A percentile compares a stretch with the other conserved stretches of the same genome.
phyloP scores from a whole-genome alignment of 2,797 vertebrate species.

The Scleropages formosus region DNA sequence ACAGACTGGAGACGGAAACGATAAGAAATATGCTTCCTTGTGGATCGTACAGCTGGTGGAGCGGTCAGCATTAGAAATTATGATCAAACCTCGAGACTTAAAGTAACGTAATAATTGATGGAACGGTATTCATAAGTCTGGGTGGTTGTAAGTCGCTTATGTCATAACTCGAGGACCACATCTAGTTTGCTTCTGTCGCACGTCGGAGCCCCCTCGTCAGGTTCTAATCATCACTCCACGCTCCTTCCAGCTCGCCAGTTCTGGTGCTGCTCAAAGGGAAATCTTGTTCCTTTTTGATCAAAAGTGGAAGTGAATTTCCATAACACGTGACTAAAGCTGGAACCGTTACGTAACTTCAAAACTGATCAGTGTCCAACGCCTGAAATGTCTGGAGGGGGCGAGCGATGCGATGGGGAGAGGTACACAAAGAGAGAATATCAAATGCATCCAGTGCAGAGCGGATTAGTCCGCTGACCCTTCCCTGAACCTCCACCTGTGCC shows the following conservation, averaged over 20 bases:
- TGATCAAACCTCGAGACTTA: no score
- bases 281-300: background rate
- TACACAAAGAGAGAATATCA: background rate
- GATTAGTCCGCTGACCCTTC: background rate
- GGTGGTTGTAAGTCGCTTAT: no score
- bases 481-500: no score
- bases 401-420: background rate
- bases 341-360: constrained; percentile 1
- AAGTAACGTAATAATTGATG: no score
- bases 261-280: background rate
- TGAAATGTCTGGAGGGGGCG: background rate
- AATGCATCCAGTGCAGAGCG: background rate
- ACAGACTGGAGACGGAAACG: no score
- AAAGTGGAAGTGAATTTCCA: background rate
- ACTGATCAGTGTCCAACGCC: background rate
- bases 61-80: no score
- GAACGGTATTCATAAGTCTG: no score
- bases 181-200: no score
- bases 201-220: no score
- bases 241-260: background rate
- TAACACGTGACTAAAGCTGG: constrained; percentile 2
- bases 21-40: no score
- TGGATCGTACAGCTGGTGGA: no score
- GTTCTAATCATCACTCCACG: background rate
- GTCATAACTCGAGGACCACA: no score